Evolutionary conservation across 2,888 invertebrate species (phyloP).

Genomic region (Cryptus viduatorius): DNA sequence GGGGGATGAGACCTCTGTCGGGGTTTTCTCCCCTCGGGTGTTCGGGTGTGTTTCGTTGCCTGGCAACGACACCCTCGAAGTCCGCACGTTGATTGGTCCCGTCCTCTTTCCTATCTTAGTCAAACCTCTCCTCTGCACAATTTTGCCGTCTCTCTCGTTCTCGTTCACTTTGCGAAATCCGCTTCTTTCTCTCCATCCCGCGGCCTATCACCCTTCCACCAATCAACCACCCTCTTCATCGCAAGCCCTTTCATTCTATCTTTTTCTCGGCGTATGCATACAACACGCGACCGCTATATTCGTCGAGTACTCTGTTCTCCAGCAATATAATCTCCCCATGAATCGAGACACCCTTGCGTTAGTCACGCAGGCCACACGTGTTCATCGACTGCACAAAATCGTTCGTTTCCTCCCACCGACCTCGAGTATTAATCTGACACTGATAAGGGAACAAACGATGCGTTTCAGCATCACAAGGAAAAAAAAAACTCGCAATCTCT

Average conservation of each 20-base stretch:
- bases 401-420: constrained; percentile 48
- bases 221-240: constrained; percentile 64
- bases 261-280: constrained; percentile 50
- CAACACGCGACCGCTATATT: constrained; percentile 62
- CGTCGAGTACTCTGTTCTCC: constrained; percentile 54
- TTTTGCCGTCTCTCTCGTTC: constrained; percentile 51
- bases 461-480: background rate
- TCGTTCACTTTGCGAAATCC: constrained; percentile 64
- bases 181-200: constrained; percentile 53
- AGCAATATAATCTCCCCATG: constrained; percentile 50
- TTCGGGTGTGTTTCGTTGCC: constrained; percentile 83
- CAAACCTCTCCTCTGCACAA: constrained; percentile 61
- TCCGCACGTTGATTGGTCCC: constrained; percentile 82
- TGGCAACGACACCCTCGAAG: constrained; percentile 83
- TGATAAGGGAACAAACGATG: constrained; percentile 58
- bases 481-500: background rate
- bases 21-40: constrained; percentile 77
- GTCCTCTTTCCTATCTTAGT: constrained; percentile 78
- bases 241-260: constrained; percentile 50
- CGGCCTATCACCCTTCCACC: constrained; percentile 65
- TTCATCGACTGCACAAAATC: constrained; percentile 58
- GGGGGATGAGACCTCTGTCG: constrained; percentile 72
- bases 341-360: constrained; percentile 65
- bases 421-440: constrained; percentile 59
- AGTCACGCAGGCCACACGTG: constrained; percentile 60